Evolutionary conservation across 2,113 vertebrate genomes (phyloP), one percentile per base, ranked within the genome.

Genomic region (Trogon melanurus): DNA sequence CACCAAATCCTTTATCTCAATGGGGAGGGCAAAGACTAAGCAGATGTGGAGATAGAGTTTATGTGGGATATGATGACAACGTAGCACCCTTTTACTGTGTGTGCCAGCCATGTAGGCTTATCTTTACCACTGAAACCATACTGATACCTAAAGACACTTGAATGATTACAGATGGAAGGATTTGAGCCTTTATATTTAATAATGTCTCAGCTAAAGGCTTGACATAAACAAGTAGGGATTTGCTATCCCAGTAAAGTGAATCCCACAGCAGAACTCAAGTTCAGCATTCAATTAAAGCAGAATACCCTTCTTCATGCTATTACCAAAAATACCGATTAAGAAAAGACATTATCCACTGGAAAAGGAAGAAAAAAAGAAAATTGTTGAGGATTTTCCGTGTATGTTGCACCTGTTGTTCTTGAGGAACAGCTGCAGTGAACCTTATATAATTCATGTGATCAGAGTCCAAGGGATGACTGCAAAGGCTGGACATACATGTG

Each of bases 231-330:
- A 8, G 21, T 5, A 61, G 17, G 4, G 9, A 27, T 34, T 50
- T 27, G 5, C 8, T 60, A 71, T 94, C 30, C 16, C 45, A 53
- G 8, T 45, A 51, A 73, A 41, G 4, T 62, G 51, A 81, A 36
- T 2, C 4, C 13, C 10, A 8, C 45, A 71, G 19, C 38, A 79
- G 41, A 89, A 56, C 2, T 20, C 53, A 53, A 0, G 0, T 50
- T 44, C 74, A 72, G 5, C 0, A 0, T 56, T 82, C 53, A 81
- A 3, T 51, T 20, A 53, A 71, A 71, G 61, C 17, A 91, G 30
- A 72, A 75, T 38, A 72, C 20, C 48, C 5, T 58, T 45, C 25
- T n/a, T 38, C 11, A 18, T 45, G 45, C 5, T 73, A 8, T 64
- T 54, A 51, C 7, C 15, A 57, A 82, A 81, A 67, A 60, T 27